Conservation (phyloP, 2,888 invertebrate genomes). For the Diabrotica balteata region DNA sequence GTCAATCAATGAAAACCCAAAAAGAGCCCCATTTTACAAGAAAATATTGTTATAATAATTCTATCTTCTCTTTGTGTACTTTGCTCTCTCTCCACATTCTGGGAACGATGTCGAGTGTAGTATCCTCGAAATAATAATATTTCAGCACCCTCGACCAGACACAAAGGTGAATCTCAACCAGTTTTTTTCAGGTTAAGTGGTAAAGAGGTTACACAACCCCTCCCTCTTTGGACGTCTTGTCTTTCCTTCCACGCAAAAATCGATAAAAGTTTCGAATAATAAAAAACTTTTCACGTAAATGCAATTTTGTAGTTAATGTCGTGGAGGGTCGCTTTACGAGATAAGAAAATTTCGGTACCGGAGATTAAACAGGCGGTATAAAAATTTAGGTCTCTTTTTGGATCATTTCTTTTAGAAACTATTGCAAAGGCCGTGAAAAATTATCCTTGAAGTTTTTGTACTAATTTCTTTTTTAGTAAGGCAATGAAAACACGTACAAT, state of each 20-base stretch:
- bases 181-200: conserved; percentile 21
- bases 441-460: too few relatives aligned
- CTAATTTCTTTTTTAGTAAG: too few relatives aligned
- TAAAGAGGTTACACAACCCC: conserved; percentile 11
- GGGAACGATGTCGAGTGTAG: conserved; percentile 14
- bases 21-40: conserved; percentile 1
- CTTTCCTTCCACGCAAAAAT: background rate
- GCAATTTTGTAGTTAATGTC: conserved; percentile 2
- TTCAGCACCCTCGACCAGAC: conserved; percentile 18
- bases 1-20: conserved; percentile 6
- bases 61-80: background rate
- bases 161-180: conserved; percentile 25
- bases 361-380: too few relatives aligned
- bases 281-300: conserved; percentile 4
- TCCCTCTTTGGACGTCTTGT: background rate
- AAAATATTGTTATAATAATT: conserved; percentile 12
- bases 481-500: too few relatives aligned
- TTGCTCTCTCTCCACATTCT: conserved; percentile 1
- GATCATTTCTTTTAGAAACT: too few relatives aligned
- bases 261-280: background rate
- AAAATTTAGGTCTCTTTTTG: too few relatives aligned
- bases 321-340: background rate
- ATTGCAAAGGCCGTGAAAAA: too few relatives aligned
- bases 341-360: background rate
- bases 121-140: conserved; percentile 23